A percentile compares a stretch with the other conserved stretches of the same genome.
These are phyloP conservation scores for Scaptomyza flava DNA, from an alignment of 2,888 invertebrate species.

Conservation along the genomic window DNA sequence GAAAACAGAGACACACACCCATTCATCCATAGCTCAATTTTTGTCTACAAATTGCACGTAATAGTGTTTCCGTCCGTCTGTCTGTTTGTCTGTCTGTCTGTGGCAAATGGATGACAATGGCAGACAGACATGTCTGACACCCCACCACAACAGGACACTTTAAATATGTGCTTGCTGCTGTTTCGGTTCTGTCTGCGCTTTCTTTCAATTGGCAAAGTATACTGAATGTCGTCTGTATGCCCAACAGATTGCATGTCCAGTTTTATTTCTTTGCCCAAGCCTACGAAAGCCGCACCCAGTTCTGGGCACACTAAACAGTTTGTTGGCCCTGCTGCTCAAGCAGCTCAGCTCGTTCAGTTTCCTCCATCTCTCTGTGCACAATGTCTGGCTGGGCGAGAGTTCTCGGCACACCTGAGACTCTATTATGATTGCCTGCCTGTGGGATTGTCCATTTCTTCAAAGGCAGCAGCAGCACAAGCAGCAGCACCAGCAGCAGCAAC, in stretches of 20 bases:
- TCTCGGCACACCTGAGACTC: constrained; percentile 53
- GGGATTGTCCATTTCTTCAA: constrained; percentile 46
- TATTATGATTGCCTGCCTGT: constrained; percentile 50
- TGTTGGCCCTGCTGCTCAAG: constrained; percentile 50
- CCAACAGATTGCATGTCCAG: constrained; percentile 54
- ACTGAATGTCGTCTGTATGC: constrained; percentile 1
- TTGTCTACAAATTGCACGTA: constrained; percentile 51
- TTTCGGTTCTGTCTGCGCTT: constrained; percentile 20
- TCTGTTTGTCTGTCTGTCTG: constrained; percentile 8
- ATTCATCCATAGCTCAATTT: constrained; percentile 55
- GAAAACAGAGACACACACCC: not conserved
- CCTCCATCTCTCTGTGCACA: not conserved
- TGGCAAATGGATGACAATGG: constrained; percentile 41
- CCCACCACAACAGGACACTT: constrained; percentile 22
- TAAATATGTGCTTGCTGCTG: constrained; percentile 12
- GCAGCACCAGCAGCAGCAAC: constrained; percentile 1
- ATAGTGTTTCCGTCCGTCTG: not conserved
- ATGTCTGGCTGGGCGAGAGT: constrained; percentile 22
- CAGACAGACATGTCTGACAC: constrained; percentile 34
- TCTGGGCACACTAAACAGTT: constrained; percentile 30
- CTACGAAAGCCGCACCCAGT: not conserved
- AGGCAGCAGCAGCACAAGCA: constrained; percentile 26
- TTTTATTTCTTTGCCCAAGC: constrained; percentile 22
- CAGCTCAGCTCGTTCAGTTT: constrained; percentile 13
- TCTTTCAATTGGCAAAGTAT: constrained; percentile 42